These are phyloP conservation scores for Corythucha ciliata DNA, from an alignment of 2,888 invertebrate genomes.

Conservation along the genomic window DNA sequence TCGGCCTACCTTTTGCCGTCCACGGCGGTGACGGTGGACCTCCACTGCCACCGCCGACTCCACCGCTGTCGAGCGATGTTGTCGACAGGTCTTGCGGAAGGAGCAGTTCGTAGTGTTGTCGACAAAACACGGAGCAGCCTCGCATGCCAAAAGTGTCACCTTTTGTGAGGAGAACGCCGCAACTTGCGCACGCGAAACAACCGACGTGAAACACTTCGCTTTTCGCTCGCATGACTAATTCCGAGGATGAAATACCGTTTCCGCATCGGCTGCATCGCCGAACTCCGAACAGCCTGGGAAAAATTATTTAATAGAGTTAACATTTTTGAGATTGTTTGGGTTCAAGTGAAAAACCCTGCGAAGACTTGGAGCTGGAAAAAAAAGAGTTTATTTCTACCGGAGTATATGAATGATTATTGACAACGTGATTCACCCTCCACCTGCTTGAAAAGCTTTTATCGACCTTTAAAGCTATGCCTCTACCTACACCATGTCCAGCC, in stretches of 20 bases:
- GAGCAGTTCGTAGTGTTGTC: slow-evolving; percentile 60
- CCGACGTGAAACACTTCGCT: slow-evolving; percentile 80
- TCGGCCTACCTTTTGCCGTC: slow-evolving; percentile 66
- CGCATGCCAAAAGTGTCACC: slow-evolving; percentile 71
- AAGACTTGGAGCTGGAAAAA: too few relatives aligned
- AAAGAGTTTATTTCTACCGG: neutral
- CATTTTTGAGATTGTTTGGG: too few relatives aligned
- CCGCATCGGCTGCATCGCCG: slow-evolving; percentile 78
- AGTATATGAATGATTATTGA: neutral
- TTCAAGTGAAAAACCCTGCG: too few relatives aligned
- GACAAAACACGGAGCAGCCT: slow-evolving; percentile 53
- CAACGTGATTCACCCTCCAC: too few relatives aligned
- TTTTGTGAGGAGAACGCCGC: slow-evolving; percentile 69
- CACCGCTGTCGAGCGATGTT: slow-evolving; percentile 33
- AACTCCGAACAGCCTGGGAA: slow-evolving; percentile 73
- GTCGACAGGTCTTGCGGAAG: slow-evolving; percentile 32
- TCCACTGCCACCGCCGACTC: too few relatives aligned
- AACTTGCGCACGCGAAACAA: slow-evolving; percentile 82
- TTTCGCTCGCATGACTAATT: slow-evolving; percentile 82
- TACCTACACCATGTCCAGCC: too few relatives aligned
- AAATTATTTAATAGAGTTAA: too few relatives aligned
- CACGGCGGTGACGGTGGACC: slow-evolving; percentile 44
- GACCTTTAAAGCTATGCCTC: too few relatives aligned
- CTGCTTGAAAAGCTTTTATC: too few relatives aligned
- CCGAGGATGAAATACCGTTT: slow-evolving; percentile 72